phyloP scores from a whole-genome alignment of 2,113 vertebrate species.

The Scomber japonicus region DNA sequence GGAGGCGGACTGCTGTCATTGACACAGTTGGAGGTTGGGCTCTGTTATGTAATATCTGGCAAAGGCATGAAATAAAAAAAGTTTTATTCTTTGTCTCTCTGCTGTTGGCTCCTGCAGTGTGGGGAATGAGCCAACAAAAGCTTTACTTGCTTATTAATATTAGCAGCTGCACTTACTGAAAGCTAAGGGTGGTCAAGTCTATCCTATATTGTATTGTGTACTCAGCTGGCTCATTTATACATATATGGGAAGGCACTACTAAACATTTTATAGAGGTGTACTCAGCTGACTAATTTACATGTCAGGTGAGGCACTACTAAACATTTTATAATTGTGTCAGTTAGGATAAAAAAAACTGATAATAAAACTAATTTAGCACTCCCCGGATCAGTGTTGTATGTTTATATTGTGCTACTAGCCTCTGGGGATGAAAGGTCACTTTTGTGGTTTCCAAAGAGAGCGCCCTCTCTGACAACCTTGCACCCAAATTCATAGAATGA shows the following conservation, averaged over 20 bases:
- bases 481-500: not conserved
- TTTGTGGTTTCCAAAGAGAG: not conserved
- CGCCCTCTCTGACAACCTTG: not conserved
- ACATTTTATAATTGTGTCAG: too few species aligned
- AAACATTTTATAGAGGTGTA: too few species aligned
- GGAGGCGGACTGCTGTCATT: not conserved
- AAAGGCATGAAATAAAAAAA: conserved; percentile 3
- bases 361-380: not conserved
- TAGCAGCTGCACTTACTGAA: not conserved
- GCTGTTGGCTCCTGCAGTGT: not conserved
- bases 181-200: not conserved
- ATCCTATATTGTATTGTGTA: too few species aligned
- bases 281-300: too few species aligned
- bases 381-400: not conserved
- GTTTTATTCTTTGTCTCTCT: not conserved
- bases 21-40: conserved; percentile 24
- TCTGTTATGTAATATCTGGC: conserved; percentile 26
- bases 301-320: too few species aligned
- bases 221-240: not conserved
- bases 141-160: not conserved
- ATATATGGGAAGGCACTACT: too few species aligned
- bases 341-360: too few species aligned
- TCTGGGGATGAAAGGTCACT: not conserved
- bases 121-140: too few species aligned
- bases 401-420: not conserved